Conservation (phyloP, 2,113 vertebrate genomes). For the Sceloporus undulatus region DNA sequence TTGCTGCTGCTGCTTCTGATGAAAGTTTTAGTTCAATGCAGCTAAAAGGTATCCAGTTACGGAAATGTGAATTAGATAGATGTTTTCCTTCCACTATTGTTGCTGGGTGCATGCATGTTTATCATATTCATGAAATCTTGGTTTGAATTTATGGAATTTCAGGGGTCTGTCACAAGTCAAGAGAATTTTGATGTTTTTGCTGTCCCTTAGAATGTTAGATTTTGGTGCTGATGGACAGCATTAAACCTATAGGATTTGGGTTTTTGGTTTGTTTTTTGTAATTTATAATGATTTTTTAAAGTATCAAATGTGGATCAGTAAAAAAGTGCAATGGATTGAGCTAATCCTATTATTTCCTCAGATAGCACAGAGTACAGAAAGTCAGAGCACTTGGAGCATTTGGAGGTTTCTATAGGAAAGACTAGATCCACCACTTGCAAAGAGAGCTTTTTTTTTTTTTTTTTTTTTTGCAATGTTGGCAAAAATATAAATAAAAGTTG, state of each 20-base stretch:
- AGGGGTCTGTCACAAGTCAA: neutral
- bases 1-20: too few relatives aligned
- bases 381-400: neutral
- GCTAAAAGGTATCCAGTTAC: neutral
- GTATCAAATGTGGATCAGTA: neutral
- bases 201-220: neutral
- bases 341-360: neutral
- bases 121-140: too few relatives aligned
- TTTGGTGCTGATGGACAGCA: too few relatives aligned
- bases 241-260: neutral
- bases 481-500: neutral
- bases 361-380: neutral
- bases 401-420: neutral
- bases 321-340: neutral
- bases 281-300: neutral
- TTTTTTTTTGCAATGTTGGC: neutral
- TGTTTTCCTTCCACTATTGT: neutral
- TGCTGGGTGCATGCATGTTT: neutral
- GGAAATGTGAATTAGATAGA: neutral
- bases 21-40: neutral
- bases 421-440: constrained; percentile 19
- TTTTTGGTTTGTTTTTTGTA: too few relatives aligned
- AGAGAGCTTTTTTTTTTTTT: rapidly evolving
- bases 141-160: neutral
- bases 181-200: neutral